phyloP scores from a whole-genome alignment of 2,113 vertebrate species.

The Pterocles gutturalis region DNA sequence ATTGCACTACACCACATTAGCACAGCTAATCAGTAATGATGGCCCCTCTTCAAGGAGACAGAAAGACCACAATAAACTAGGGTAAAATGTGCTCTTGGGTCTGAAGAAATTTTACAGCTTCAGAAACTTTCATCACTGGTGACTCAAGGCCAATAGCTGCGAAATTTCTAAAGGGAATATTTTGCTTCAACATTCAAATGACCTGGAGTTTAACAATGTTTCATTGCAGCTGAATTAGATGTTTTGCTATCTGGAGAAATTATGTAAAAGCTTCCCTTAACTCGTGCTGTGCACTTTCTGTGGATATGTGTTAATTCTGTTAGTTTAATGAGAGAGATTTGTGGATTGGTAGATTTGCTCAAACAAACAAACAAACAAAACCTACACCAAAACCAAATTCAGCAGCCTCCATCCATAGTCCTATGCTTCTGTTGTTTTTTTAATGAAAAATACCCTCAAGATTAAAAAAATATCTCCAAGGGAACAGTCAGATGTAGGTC shows the following conservation, averaged over 20 bases:
- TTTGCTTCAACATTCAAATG: constrained; percentile 65
- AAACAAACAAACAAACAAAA: not conserved
- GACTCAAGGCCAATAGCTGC: constrained; percentile 50
- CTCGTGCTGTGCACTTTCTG: not conserved
- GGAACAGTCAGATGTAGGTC: not conserved
- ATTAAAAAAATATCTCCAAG: not conserved
- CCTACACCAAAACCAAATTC: not conserved
- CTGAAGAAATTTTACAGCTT: constrained; percentile 21
- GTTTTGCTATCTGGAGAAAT: constrained; percentile 22
- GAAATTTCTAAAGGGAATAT: constrained; percentile 57
- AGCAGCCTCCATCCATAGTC: not conserved
- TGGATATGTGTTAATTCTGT: not conserved
- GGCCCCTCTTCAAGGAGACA: not conserved
- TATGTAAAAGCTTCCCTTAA: not conserved
- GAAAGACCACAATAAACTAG: constrained; percentile 32
- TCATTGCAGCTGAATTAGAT: constrained; percentile 27
- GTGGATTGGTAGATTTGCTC: not conserved
- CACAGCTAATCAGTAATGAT: not conserved
- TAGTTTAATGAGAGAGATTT: not conserved
- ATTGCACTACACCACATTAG: not conserved
- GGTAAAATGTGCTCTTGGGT: constrained; percentile 40
- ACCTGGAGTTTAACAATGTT: constrained; percentile 10
- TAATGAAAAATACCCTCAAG: not conserved
- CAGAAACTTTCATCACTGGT: constrained; percentile 24
- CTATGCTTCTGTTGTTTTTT: not conserved